Percentiles rank a stretch among this genome's conserved stretches.
These are phyloP conservation scores for Henricia sp. DNA, from an alignment of 53 echinoderm and acorn worm genomes.

Conservation along the genomic window DNA sequence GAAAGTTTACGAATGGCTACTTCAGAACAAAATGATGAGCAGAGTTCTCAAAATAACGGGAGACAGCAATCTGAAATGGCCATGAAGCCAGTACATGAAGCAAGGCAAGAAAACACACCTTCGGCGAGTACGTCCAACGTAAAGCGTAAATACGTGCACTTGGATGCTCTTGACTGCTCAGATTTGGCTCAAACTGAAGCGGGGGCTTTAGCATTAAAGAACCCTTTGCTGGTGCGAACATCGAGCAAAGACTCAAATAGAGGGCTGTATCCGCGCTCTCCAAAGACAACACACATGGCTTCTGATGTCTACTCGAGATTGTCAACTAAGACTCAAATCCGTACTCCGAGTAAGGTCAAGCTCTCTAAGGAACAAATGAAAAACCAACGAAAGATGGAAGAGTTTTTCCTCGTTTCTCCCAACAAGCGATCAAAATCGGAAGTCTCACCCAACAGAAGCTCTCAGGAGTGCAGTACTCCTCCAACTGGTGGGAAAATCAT, in stretches of 20 bases:
- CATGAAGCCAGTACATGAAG: too few relatives aligned
- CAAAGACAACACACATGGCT: background rate
- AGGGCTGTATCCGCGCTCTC: slow-evolving; percentile 70
- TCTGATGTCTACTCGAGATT: too few relatives aligned
- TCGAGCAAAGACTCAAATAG: slow-evolving; percentile 61
- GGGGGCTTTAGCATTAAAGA: slow-evolving; percentile 80
- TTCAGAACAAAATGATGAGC: too few relatives aligned
- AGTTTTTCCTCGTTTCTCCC: slow-evolving; percentile 42
- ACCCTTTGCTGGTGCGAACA: slow-evolving; percentile 60
- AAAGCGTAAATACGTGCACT: slow-evolving; percentile 63
- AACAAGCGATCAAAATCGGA: slow-evolving; percentile 5
- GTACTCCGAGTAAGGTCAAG: background rate
- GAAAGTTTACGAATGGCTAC: too few relatives aligned
- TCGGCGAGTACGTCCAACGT: background rate
- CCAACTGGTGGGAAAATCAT: background rate
- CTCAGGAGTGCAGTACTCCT: background rate
- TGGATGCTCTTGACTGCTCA: slow-evolving; percentile 77
- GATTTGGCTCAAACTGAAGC: slow-evolving; percentile 65
- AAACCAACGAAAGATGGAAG: slow-evolving; percentile 30
- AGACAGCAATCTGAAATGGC: too few relatives aligned
- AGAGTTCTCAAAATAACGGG: too few relatives aligned
- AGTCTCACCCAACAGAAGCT: background rate
- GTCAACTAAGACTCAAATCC: background rate
- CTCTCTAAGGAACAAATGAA: slow-evolving; percentile 2
- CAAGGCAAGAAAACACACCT: background rate